Evolutionary conservation across 1,140 invertebrate genomes (phyloP), one percentile per base, ranked within the genome.

Genomic region (Scaptomyza hsui): DNA sequence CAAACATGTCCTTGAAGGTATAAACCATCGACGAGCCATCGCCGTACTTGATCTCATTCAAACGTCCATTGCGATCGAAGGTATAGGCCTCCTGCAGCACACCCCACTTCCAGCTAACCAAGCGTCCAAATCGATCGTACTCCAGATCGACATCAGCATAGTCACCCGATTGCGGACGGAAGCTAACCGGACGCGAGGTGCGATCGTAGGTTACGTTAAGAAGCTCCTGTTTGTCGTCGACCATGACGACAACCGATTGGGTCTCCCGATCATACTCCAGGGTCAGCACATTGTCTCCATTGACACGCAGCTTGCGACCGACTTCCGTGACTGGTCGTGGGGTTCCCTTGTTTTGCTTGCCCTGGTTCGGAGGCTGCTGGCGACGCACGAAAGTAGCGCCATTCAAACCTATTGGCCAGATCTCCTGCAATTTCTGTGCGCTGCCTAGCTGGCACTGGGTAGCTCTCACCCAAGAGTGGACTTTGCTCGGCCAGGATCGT

Each of bases 91-190:
- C 97, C 75, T 94, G 96, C 1, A 98, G 93, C 45, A 97, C 95
- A 13, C 97, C 98, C 95, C 98, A 98, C 70, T 95, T 96, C 98
- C 98, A 99, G 64, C 95, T 95, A 1, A 95, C 95, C 35, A 99
- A 92, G 78, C 97, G 94, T 12, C 98, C 98, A 73, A 97, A 97
- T 72, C 97, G 93, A 90, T 99, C 97, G 85, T 99, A 99, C 75
- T 97, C 97, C 3, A 99, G 92, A 75, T 98, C 97, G 1, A 99
- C 96, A 64, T 96, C 95, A 1, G 96, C 94, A 81, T 97, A 97
- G 52, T 97, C 95, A 1, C 95, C 96, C 75, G 95, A 96, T 44
- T 95, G 94, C 0, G 97, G 97, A 42, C 95, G 94, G 96, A 97
- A 99, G 83, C 96, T 96, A 0, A 97, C 94, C 0, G 98, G 97